A percentile compares a stretch with the other conserved stretches of the same genome.
phyloP scores from a whole-genome alignment of 2,797 vertebrate species.

The Chelon auratus region DNA sequence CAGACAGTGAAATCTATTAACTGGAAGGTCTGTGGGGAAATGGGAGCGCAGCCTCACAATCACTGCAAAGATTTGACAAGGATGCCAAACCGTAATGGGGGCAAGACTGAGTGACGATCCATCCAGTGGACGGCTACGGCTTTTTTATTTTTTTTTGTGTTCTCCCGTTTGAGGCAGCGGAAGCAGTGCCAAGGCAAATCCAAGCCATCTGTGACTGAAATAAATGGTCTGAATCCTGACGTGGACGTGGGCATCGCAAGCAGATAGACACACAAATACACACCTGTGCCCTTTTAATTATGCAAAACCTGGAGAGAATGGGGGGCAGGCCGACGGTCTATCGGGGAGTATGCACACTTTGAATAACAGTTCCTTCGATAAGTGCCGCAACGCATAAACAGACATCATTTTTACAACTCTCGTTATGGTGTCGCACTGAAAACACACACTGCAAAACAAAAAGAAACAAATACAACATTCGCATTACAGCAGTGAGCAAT shows the following conservation, averaged over 20 bases:
- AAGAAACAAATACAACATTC: neutral
- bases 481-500: neutral
- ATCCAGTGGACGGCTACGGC: constrained; percentile 26
- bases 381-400: constrained; percentile 2
- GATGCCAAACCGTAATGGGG: constrained; percentile 56
- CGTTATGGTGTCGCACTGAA: neutral
- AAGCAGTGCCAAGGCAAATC: constrained; percentile 46
- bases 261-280: constrained; percentile 26
- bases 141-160: constrained; percentile 17
- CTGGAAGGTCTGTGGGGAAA: neutral
- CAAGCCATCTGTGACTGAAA: constrained; percentile 57
- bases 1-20: constrained; percentile 44
- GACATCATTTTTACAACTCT: neutral
- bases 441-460: neutral
- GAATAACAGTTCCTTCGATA: constrained; percentile 5
- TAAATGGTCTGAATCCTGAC: constrained; percentile 30
- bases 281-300: constrained; percentile 44
- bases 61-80: constrained; percentile 30
- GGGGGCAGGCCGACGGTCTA: constrained; percentile 6
- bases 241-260: constrained; percentile 23
- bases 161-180: constrained; percentile 39
- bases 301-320: constrained; percentile 11
- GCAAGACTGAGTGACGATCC: constrained; percentile 26
- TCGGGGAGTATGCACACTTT: constrained; percentile 1
- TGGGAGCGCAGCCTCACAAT: constrained; percentile 7